Conservation (phyloP, 2,113 vertebrate species). For the Rhombomys opimus region DNA sequence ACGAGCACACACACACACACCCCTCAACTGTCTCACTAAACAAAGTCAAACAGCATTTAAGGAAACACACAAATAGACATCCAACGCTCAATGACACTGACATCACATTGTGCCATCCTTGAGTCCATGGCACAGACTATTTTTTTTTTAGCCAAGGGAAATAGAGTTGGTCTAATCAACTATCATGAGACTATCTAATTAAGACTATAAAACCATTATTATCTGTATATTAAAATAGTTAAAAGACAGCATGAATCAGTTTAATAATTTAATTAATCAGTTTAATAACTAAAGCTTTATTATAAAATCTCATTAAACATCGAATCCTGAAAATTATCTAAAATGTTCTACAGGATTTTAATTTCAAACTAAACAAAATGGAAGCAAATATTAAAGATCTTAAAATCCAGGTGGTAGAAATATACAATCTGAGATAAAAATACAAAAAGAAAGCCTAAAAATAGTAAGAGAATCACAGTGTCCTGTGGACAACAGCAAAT, state of each 20-base stretch:
- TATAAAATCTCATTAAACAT: not conserved
- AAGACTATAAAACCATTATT: not conserved
- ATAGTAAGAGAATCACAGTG: not conserved
- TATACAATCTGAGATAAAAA: not conserved
- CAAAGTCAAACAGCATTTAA: not conserved
- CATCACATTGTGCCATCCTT: not conserved
- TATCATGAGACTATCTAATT: not conserved
- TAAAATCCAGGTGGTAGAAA: not conserved
- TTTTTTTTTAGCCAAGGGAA: not conserved
- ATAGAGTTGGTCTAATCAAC: not conserved
- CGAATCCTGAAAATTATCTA: not conserved
- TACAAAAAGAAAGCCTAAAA: not conserved
- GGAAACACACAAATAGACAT: not conserved
- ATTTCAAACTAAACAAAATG: not conserved
- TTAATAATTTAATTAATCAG: not conserved
- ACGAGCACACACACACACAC: not conserved
- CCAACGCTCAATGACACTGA: not conserved
- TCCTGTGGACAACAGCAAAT: not conserved
- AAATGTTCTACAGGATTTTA: not conserved
- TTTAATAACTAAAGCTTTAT: not conserved
- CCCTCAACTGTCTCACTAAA: not conserved
- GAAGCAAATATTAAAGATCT: not conserved
- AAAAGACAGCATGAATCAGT: not conserved
- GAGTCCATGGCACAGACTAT: not conserved
- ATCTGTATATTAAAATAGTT: not conserved